Conservation (phyloP, 2,888 invertebrate genomes). For the Stegophylla sp. region DNA sequence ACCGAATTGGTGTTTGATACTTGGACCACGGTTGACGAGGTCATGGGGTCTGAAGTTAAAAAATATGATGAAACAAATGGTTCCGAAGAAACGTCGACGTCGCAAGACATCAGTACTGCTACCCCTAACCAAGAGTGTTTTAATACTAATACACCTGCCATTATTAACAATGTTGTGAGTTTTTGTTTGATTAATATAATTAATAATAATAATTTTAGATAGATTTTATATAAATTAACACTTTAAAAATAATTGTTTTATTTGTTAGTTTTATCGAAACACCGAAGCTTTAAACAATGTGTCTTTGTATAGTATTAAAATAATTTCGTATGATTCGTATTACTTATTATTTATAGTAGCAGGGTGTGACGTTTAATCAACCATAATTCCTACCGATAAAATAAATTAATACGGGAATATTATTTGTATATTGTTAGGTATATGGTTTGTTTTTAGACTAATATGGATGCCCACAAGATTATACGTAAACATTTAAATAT, state of each 20-base stretch:
- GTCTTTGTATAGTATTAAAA: constrained; percentile 3
- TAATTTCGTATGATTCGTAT: constrained; percentile 22
- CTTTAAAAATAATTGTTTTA: not conserved
- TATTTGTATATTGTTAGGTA: constrained; percentile 16
- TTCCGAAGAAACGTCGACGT: constrained; percentile 7
- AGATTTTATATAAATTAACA: not conserved
- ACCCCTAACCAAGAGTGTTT: constrained; percentile 45
- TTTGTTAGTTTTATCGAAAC: not conserved
- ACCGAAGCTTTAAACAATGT: not conserved
- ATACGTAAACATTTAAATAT: constrained; percentile 2
- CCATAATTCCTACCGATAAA: constrained; percentile 25
- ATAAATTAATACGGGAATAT: not conserved
- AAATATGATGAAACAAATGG: constrained; percentile 17
- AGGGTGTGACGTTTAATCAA: constrained; percentile 43
- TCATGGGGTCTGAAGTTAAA: not conserved
- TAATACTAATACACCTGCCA: constrained; percentile 45
- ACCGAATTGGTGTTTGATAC: constrained; percentile 58
- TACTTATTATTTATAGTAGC: no score
- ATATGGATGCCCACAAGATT: not conserved
- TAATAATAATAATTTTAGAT: not conserved
- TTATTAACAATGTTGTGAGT: constrained; percentile 53
- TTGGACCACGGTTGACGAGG: constrained; percentile 58
- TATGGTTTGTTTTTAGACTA: not conserved
- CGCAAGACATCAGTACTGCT: constrained; percentile 33
- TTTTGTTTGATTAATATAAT: constrained; percentile 46